phyloP scores from a whole-genome alignment of 2,797 vertebrate species.

The Paedocypris micromegethes region DNA sequence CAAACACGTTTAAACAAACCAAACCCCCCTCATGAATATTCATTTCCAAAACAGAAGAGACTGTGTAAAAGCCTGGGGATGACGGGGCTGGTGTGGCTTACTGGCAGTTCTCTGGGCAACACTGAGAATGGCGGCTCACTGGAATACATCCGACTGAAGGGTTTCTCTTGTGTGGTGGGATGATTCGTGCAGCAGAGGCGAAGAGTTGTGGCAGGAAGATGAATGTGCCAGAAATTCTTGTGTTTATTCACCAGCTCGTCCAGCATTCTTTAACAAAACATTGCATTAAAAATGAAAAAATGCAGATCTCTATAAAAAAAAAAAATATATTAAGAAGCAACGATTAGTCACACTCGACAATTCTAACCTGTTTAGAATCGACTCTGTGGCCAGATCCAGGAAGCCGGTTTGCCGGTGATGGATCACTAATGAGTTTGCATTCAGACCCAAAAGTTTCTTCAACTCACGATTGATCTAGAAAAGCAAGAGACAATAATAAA shows the following conservation, averaged over 20 bases:
- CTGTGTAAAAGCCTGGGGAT: not conserved
- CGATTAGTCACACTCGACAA: not conserved
- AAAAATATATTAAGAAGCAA: not conserved
- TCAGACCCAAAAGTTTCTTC: slow-evolving; percentile 16
- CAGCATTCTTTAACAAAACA: slow-evolving; percentile 14
- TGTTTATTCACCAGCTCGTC: slow-evolving; percentile 35
- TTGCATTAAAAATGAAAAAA: not conserved
- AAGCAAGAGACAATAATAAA: not conserved
- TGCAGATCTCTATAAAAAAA: not conserved
- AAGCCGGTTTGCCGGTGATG: slow-evolving; percentile 40
- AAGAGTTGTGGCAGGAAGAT: slow-evolving; percentile 25
- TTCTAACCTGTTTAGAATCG: slow-evolving; percentile 31
- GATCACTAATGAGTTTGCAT: slow-evolving; percentile 13
- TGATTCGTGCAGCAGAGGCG: slow-evolving; percentile 38
- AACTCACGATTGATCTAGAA: slow-evolving; percentile 34
- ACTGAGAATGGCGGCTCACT: slow-evolving; percentile 7
- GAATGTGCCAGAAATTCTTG: slow-evolving; percentile 23
- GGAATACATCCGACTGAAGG: slow-evolving; percentile 36
- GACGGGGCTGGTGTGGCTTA: not conserved
- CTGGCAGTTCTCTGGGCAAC: slow-evolving; percentile 31
- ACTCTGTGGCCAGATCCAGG: slow-evolving; percentile 36
- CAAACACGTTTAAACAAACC: not conserved
- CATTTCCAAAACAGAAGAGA: not conserved
- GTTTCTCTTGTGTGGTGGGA: slow-evolving; percentile 31
- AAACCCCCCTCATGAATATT: not conserved